These are phyloP conservation scores for Deilephila elpenor DNA, from an alignment of 2,888 invertebrate genomes.

Conservation along the genomic window DNA sequence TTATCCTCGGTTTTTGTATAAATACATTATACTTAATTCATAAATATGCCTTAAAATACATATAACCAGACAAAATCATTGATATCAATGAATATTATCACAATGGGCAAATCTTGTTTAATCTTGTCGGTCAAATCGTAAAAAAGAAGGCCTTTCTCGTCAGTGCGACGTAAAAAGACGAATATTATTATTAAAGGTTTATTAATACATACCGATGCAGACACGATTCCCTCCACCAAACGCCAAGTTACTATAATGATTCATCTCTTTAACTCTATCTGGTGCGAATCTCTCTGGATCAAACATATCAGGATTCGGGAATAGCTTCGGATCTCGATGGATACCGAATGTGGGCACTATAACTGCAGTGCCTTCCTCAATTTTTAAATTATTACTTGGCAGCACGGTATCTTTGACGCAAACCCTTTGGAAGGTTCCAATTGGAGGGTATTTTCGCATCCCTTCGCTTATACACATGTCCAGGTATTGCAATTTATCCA, in stretches of 20 bases:
- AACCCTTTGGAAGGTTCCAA: slow-evolving; percentile 58
- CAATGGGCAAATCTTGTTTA: too few species aligned
- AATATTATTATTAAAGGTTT: neutral
- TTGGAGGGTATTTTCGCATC: slow-evolving; percentile 64
- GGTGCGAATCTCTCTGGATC: slow-evolving; percentile 77
- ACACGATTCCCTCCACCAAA: slow-evolving; percentile 81
- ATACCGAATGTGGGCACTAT: slow-evolving; percentile 59
- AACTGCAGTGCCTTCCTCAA: slow-evolving; percentile 53
- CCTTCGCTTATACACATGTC: slow-evolving; percentile 69
- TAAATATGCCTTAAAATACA: too few species aligned
- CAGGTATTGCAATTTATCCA: slow-evolving; percentile 66
- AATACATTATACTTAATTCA: too few species aligned
- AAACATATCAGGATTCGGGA: slow-evolving; percentile 66
- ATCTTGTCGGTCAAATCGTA: too few species aligned
- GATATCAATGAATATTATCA: too few species aligned
- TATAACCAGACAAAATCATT: too few species aligned
- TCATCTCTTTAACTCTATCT: slow-evolving; percentile 48
- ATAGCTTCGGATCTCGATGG: slow-evolving; percentile 67
- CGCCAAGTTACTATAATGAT: slow-evolving; percentile 70
- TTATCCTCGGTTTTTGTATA: too few species aligned
- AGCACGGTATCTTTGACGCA: slow-evolving; percentile 59
- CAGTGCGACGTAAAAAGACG: too few species aligned
- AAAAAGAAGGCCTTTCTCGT: too few species aligned
- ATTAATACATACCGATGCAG: slow-evolving; percentile 73
- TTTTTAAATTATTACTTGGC: slow-evolving; percentile 53